phyloP scores from a whole-genome alignment of 1,140 invertebrate genomes.

The Eciton burchellii region DNA sequence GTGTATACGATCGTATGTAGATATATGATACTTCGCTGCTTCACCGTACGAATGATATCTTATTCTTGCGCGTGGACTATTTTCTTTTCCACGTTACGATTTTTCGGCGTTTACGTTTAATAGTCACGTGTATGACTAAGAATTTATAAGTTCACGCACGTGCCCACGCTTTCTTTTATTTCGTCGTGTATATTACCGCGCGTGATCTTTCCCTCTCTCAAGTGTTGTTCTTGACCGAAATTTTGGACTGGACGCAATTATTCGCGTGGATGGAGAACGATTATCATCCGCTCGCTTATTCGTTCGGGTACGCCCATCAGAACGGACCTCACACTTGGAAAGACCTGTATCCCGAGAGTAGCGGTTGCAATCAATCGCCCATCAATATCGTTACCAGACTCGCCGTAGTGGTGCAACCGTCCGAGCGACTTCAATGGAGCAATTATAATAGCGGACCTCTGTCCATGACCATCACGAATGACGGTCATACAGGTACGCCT shows the following conservation, averaged over 20 bases:
- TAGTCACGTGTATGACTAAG: neutral
- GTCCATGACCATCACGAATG: slow-evolving; percentile 74
- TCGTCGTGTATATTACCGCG: neutral
- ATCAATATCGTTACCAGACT: slow-evolving; percentile 81
- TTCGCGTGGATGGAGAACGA: slow-evolving; percentile 43
- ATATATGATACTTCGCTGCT: no score
- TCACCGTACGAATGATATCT: no score
- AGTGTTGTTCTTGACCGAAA: slow-evolving; percentile 76
- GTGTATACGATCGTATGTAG: no score
- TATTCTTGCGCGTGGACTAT: no score
- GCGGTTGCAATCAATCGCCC: slow-evolving; percentile 76
- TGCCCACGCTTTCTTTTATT: no score
- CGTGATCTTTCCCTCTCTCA: slow-evolving; percentile 6
- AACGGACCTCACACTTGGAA: slow-evolving; percentile 82
- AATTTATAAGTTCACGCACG: no score
- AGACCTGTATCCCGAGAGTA: slow-evolving; percentile 66
- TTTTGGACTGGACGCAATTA: slow-evolving; percentile 73
- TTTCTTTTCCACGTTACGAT: no score
- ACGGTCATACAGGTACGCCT: slow-evolving; percentile 75
- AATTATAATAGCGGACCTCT: slow-evolving; percentile 71
- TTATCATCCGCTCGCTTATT: neutral
- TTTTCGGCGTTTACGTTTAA: neutral
- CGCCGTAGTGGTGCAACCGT: slow-evolving; percentile 69
- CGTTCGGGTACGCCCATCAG: slow-evolving; percentile 67
- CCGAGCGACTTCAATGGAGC: slow-evolving; percentile 75